Evolutionary conservation across 2,888 invertebrate species (phyloP), one percentile per base, ranked within the genome.

Genomic region (Deilephila porcellus): DNA sequence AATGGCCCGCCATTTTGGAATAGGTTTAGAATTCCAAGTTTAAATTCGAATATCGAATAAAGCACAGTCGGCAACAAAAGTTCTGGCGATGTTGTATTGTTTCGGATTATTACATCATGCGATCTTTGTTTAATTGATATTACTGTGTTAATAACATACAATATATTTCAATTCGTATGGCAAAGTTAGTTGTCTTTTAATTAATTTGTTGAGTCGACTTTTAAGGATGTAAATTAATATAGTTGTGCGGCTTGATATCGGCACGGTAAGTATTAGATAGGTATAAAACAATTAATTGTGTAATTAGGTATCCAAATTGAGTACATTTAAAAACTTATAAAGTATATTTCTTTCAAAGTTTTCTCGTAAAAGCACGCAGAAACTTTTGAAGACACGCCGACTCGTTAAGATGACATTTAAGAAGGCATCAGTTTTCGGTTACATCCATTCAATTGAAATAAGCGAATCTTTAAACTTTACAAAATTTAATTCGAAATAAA

Each of bases 1-100:
- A 89, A 90, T 84, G 80, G 84, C 62, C 83, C 82, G 85, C 90
- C 89, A 87, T 88, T 82, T 88, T 90, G 82, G 80, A 85, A 88
- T 76, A 76, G 76, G 83, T 83, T 84, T 82, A 77, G 76, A 82
- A 81, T 87, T 84, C 81, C 75, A 83, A 82, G 80, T 85, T 85
- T 79, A 79, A 85, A 82, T 86, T 86, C 79, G 81, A 85, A 85
- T 83, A 80, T 78, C 74, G 75, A 76, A 78, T 78, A 76, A 76
- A 70, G 75, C 74, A 80, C 82, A 79, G 75, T 77, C 73, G 74
- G 20, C 20, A 32, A 72, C 72, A 72, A 74, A 79, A 79, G 74
- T 72, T 52, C 25, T 64, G 20, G 14, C 20, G 6, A 52, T 70
- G 32, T 20, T 60, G 4, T 37, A 19, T 64, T 45, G 37, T 37